Conservation (phyloP, 2,888 invertebrate species). For the Lampropteryx suffumata region DNA sequence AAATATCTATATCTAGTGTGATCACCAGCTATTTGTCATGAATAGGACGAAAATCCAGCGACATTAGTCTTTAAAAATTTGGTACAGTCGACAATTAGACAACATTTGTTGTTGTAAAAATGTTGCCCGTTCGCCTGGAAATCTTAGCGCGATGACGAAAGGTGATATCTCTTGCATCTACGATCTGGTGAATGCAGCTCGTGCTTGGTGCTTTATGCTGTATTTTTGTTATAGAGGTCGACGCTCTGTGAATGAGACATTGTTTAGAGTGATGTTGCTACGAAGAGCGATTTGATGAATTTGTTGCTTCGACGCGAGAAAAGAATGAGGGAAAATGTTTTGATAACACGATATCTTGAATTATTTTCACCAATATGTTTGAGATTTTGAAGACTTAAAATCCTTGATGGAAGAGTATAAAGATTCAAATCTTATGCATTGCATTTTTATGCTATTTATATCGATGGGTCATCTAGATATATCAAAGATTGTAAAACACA, state of each 20-base stretch:
- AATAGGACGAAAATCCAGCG: too few relatives aligned
- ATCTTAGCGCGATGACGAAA: slow-evolving; percentile 45
- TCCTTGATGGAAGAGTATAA: background rate
- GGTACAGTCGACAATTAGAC: too few relatives aligned
- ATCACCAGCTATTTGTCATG: too few relatives aligned
- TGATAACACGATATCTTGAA: slow-evolving; percentile 13
- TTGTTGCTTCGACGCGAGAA: slow-evolving; percentile 26
- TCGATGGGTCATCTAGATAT: background rate
- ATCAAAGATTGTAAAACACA: too few relatives aligned
- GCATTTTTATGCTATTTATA: background rate
- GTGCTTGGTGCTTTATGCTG: slow-evolving; percentile 57
- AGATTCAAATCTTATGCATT: background rate
- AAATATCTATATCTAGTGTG: too few relatives aligned
- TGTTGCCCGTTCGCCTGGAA: slow-evolving; percentile 16
- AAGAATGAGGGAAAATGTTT: slow-evolving; percentile 25
- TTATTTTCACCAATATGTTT: slow-evolving; percentile 5
- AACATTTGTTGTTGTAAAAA: background rate
- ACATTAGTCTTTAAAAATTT: too few relatives aligned
- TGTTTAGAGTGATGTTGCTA: slow-evolving; percentile 36
- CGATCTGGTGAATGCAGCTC: slow-evolving; percentile 51
- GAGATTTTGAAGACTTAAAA: slow-evolving; percentile 12
- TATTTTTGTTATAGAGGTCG: slow-evolving; percentile 53
- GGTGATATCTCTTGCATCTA: slow-evolving; percentile 49
- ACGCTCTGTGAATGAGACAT: slow-evolving; percentile 45
- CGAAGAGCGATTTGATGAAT: slow-evolving; percentile 34